These are phyloP conservation scores for Plestiodon gilberti DNA, from an alignment of 2,113 vertebrate species.

Conservation along the genomic window DNA sequence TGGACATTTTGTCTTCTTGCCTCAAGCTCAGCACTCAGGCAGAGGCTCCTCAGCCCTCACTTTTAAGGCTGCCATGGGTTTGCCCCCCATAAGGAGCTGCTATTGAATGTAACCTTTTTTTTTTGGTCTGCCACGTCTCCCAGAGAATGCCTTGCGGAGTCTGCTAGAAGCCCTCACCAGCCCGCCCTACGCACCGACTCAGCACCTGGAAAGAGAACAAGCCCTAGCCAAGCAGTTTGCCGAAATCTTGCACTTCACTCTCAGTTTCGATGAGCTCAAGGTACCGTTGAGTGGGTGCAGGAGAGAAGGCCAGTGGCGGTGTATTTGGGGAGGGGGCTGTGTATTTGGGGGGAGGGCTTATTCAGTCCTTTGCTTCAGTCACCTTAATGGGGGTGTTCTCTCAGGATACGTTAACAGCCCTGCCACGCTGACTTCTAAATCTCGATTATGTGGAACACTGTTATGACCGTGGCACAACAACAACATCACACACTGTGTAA, in stretches of 20 bases:
- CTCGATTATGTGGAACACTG: no score
- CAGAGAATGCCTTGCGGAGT: slow-evolving; percentile 90
- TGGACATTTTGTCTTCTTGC: no score
- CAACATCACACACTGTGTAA: neutral
- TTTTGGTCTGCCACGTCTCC: neutral
- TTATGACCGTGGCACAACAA: neutral
- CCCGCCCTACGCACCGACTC: slow-evolving; percentile 89
- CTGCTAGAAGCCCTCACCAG: slow-evolving; percentile 90
- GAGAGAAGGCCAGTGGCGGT: fast-evolving
- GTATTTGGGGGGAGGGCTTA: no score
- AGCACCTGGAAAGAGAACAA: slow-evolving; percentile 91
- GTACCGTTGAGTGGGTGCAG: slow-evolving; percentile 57
- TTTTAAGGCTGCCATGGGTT: no score
- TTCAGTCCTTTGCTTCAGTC: neutral
- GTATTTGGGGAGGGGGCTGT: no score
- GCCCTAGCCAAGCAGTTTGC: slow-evolving; percentile 92
- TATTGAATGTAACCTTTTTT: neutral
- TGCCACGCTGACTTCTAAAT: neutral
- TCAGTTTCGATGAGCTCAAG: slow-evolving; percentile 93
- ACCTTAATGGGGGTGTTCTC: neutral
- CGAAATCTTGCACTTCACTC: slow-evolving; percentile 92
- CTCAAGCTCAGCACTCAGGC: no score
- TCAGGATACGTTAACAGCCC: neutral
- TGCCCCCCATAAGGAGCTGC: no score
- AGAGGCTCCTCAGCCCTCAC: no score